phyloP scores from a whole-genome alignment of 2,888 invertebrate species.

The Notocelia uddmanniana region DNA sequence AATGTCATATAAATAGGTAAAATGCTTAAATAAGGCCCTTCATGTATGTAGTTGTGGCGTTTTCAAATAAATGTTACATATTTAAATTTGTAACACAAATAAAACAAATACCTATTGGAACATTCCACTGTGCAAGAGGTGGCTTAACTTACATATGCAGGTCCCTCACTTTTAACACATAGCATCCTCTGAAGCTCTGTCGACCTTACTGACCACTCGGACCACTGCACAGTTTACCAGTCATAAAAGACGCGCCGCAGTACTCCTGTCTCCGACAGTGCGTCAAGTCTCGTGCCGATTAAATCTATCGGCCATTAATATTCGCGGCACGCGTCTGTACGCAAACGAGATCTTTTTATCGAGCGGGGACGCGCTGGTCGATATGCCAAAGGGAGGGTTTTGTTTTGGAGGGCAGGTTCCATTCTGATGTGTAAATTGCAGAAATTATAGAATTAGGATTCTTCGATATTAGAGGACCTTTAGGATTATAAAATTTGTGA shows the following conservation, averaged over 20 bases:
- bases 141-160: too few relatives aligned
- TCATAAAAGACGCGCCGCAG: not conserved
- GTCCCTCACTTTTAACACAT: too few relatives aligned
- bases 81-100: too few relatives aligned
- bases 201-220: too few relatives aligned
- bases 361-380: conserved; percentile 54
- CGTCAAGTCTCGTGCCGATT: conserved; percentile 56
- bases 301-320: conserved; percentile 84
- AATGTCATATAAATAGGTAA: too few relatives aligned
- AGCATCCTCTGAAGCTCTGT: too few relatives aligned
- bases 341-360: conserved; percentile 83
- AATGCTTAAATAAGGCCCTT: too few relatives aligned
- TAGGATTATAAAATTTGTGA: not conserved
- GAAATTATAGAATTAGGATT: not conserved
- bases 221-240: too few relatives aligned
- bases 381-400: conserved; percentile 22
- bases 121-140: too few relatives aligned
- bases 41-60: too few relatives aligned
- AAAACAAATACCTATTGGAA: too few relatives aligned
- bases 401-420: conserved; percentile 14
- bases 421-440: conserved; percentile 5
- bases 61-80: too few relatives aligned
- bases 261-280: conserved; percentile 6
- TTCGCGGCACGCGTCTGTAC: conserved; percentile 82
- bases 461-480: not conserved